Evolutionary conservation across 2,888 invertebrate genomes (phyloP), one percentile per base, ranked within the genome.

Genomic region (Willowsia nigromaculata): DNA sequence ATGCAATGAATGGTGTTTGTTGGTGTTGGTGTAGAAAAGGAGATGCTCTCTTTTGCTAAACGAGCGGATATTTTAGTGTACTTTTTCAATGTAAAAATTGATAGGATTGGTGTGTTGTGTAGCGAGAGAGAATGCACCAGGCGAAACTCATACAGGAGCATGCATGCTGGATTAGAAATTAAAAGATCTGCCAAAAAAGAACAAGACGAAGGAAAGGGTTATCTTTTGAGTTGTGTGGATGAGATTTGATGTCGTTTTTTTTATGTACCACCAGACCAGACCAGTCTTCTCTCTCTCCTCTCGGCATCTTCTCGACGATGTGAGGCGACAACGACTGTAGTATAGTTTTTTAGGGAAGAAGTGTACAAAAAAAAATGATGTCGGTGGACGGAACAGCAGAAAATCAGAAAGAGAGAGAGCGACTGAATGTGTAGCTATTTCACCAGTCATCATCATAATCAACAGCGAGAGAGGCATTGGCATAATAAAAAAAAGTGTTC

Each of bases 181-280:
- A 80, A 86, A 86, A 80, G 47, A 86, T 86, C 86, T 86, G 86
- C 86, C 86, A 81, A 86, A 76, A 85, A 56, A 18, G 2, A 43
- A 74, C 71, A 83, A 71, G 56, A 37, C 27, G 22, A 62, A 22
- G 25, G 37, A 18, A 11, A 33, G 30, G 13, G 18, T 18, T 27
- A 82, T 56, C 9, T 71, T 78, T 22, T 47, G 18, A n/a, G 22
- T 18, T 6, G n/a, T 74, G 22, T 74, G 74, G 7, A 13, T 71
- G 11, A 13, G 47, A 47, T 47, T 47, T 47, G 47, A 40, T 40
- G 40, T 7, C 6, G 9, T 4, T 40, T 40, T 40, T 40, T 40
- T 40, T 40, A 9, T 7, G 40, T 40, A 40, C 40, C 9, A 40
- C n/a, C n/a, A n/a, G n/a, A n/a, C n/a, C n/a, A 47, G 47, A 47